Evolutionary conservation across 2,113 vertebrate genomes (phyloP).

Genomic region (Seriola rivoliana): DNA sequence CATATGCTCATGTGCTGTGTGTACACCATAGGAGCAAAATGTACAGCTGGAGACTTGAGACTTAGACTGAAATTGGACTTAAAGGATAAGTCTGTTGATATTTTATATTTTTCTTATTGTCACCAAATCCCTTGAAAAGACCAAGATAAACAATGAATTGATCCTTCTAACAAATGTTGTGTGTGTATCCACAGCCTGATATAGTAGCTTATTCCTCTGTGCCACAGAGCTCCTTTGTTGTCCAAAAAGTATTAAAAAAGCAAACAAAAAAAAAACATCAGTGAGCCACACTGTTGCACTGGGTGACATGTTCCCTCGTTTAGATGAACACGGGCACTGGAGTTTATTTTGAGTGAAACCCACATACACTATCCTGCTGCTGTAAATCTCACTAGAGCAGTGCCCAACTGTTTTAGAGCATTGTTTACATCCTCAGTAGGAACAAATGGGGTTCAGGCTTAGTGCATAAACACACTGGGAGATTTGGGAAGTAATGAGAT

Average conservation of each 20-base stretch:
- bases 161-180: background rate
- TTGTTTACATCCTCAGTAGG: background rate
- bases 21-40: background rate
- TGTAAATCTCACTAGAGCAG: conserved; percentile 15
- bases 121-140: background rate
- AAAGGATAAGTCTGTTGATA: background rate
- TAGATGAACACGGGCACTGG: background rate
- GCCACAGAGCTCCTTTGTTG: background rate
- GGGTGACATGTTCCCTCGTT: conserved; percentile 23
- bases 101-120: background rate
- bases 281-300: conserved; percentile 1
- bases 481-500: background rate
- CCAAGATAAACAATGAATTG: background rate
- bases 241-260: background rate
- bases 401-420: background rate
- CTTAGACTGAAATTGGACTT: background rate
- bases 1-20: background rate
- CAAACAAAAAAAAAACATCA: background rate
- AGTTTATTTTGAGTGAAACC: conserved; percentile 19
- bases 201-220: background rate
- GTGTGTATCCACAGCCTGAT: background rate
- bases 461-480: background rate
- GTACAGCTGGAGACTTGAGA: background rate
- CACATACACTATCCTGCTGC: background rate
- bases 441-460: background rate